Evolutionary conservation across 2,888 invertebrate genomes (phyloP).

Genomic region (Abrostola triplasia): DNA sequence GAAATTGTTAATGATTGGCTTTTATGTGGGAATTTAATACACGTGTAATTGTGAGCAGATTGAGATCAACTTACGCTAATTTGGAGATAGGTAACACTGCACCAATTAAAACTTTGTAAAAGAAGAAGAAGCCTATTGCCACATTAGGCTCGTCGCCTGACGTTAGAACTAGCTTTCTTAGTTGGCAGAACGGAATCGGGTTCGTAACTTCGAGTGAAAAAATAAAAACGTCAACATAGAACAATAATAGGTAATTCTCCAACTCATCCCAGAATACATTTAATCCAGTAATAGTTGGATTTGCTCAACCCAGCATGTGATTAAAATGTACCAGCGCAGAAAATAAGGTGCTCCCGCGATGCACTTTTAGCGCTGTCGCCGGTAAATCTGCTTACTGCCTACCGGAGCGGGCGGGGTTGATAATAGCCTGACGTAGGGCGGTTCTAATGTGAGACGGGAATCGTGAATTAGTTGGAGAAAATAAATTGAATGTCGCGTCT

Average conservation of each 20-base stretch:
- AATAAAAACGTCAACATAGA: not conserved
- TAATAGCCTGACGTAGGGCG: conserved; percentile 24
- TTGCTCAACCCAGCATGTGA: conserved; percentile 57
- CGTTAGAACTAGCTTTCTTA: too few species aligned
- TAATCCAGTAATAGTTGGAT: conserved; percentile 40
- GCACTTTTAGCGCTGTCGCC: conserved; percentile 59
- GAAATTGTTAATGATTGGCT: conserved; percentile 29
- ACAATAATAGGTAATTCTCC: conserved; percentile 15
- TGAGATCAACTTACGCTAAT: not conserved
- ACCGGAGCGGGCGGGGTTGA: conserved; percentile 13
- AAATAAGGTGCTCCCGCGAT: conserved; percentile 55
- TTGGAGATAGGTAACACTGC: too few species aligned
- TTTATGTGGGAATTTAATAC: conserved; percentile 15
- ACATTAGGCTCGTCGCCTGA: too few species aligned
- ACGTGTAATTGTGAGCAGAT: conserved; percentile 10
- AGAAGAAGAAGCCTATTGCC: too few species aligned
- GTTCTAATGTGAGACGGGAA: conserved; percentile 12
- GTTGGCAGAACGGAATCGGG: too few species aligned
- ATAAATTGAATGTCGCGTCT: not conserved
- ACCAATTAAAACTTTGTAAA: too few species aligned
- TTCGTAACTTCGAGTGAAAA: too few species aligned
- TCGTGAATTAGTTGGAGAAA: not conserved
- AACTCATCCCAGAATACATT: conserved; percentile 38
- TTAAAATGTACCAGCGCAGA: conserved; percentile 58
- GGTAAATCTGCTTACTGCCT: conserved; percentile 45